Conservation (phyloP, 2,888 invertebrate species). For the Eudemis profundana region DNA sequence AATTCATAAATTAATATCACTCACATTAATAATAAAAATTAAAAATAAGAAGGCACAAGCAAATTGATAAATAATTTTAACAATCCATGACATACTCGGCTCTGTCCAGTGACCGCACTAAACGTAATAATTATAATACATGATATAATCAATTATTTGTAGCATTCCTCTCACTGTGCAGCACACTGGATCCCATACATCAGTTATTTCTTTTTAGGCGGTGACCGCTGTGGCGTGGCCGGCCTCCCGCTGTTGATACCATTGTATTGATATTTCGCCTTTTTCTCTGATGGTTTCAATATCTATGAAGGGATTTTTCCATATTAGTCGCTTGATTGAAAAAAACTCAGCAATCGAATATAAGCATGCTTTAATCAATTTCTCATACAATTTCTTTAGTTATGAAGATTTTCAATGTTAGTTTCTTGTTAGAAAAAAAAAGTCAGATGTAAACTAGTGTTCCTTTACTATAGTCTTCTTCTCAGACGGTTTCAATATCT, state of each 20-base stretch:
- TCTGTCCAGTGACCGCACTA: conserved; percentile 76
- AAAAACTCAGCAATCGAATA: conserved; percentile 43
- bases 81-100: conserved; percentile 76
- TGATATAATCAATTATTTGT: conserved; percentile 83
- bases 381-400: conserved; percentile 99
- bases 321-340: conserved; percentile 37
- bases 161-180: conserved; percentile 83
- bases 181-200: conserved; percentile 78
- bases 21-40: conserved; percentile 77
- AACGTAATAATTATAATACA: conserved; percentile 80
- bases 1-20: conserved; percentile 83
- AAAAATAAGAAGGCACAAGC: conserved; percentile 83
- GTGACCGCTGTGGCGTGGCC: conserved; percentile 92
- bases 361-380: conserved; percentile 42
- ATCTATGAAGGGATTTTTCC: conserved; percentile 88
- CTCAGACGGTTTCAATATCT: conserved; percentile 99
- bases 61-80: conserved; percentile 81
- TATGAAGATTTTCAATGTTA: conserved; percentile 70
- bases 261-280: conserved; percentile 99
- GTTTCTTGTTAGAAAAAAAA: conserved; percentile 41
- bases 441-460: conserved; percentile 38
- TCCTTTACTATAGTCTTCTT: conserved; percentile 80
- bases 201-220: conserved; percentile 90
- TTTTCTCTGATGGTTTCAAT: conserved; percentile 99
- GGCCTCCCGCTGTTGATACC: conserved; percentile 94